These are phyloP conservation scores for Stenoptilia bipunctidactyla DNA, from an alignment of 2,888 invertebrate genomes.

Conservation along the genomic window DNA sequence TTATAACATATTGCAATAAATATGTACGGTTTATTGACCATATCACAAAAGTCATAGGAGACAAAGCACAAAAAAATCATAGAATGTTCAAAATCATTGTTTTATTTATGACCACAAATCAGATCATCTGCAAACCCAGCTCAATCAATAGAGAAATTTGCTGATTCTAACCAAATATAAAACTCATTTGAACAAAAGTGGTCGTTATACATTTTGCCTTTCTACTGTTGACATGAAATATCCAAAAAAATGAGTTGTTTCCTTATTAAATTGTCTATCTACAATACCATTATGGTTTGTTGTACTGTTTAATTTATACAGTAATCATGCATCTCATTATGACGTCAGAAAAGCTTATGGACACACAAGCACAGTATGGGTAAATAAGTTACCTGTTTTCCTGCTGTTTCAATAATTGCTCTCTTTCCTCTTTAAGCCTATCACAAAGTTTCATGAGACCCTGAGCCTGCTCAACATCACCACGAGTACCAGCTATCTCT, in stretches of 20 bases:
- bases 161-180: background rate
- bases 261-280: no score
- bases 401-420: slow-evolving; percentile 81
- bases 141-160: background rate
- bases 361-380: no score
- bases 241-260: no score
- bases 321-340: no score
- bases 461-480: slow-evolving; percentile 97
- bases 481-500: slow-evolving; percentile 93
- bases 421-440: slow-evolving; percentile 93
- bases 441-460: slow-evolving; percentile 96
- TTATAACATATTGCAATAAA: slow-evolving; percentile 1
- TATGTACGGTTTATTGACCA: background rate
- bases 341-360: no score
- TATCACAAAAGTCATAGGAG: background rate
- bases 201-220: background rate
- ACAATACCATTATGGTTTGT: no score
- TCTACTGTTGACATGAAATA: background rate
- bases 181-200: background rate
- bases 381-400: slow-evolving; percentile 84
- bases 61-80: slow-evolving; percentile 13
- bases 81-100: slow-evolving; percentile 4
- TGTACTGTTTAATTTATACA: no score
- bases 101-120: no score
- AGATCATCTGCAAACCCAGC: background rate